Percentiles rank a stretch among this genome's conserved stretches.
These are phyloP conservation scores for Marronus borbonicus DNA, from an alignment of 2,888 invertebrate species.

Conservation along the genomic window DNA sequence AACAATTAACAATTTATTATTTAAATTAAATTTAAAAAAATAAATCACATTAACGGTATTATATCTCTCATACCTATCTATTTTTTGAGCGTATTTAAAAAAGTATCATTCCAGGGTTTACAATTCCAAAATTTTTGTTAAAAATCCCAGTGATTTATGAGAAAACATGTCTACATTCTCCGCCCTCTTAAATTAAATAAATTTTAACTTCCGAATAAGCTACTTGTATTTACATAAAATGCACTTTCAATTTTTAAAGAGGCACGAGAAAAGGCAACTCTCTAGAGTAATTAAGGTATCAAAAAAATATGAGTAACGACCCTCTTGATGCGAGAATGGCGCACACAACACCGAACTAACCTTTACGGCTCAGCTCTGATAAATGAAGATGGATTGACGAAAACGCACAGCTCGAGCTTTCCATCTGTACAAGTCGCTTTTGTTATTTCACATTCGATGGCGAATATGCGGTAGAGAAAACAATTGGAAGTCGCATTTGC, in stretches of 20 bases:
- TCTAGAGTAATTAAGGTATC: constrained; percentile 27
- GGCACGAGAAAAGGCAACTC: constrained; percentile 9
- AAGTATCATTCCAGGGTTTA: too few relatives aligned
- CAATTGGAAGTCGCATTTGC: constrained; percentile 34
- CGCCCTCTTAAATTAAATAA: too few relatives aligned
- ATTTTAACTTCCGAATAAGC: too few relatives aligned
- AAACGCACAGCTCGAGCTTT: constrained; percentile 16
- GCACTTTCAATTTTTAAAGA: constrained; percentile 10
- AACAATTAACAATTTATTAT: too few relatives aligned
- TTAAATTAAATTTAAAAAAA: too few relatives aligned
- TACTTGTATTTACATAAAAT: background rate
- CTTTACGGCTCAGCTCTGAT: constrained; percentile 33
- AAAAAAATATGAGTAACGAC: constrained; percentile 42
- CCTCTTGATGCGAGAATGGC: constrained; percentile 10
- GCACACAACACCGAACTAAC: background rate
- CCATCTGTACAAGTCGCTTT: constrained; percentile 34
- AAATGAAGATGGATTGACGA: constrained; percentile 45
- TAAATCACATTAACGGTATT: too few relatives aligned
- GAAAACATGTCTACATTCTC: too few relatives aligned
- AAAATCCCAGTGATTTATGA: too few relatives aligned
- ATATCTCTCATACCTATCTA: too few relatives aligned
- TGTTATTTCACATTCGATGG: constrained; percentile 22
- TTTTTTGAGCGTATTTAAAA: too few relatives aligned
- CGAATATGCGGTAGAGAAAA: constrained; percentile 31
- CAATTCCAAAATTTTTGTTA: too few relatives aligned